Evolutionary conservation across 1,140 invertebrate species (phyloP).

Genomic region (Neodiprion lecontei): DNA sequence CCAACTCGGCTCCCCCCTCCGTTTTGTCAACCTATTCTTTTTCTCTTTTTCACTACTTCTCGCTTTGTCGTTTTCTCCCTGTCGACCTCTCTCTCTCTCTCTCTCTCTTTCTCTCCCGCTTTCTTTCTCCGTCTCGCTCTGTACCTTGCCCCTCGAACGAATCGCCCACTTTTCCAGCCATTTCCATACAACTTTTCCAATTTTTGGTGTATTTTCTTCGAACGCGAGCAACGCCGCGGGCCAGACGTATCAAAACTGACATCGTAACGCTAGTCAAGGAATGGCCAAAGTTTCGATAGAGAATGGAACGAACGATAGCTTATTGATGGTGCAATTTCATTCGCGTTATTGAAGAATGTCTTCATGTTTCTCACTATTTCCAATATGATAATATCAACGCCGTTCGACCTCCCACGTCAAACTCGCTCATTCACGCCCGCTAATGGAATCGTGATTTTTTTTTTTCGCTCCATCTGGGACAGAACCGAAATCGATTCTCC

Average conservation of each 20-base stretch:
- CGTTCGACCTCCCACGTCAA: no score
- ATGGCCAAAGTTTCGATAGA: not conserved
- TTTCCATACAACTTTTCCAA: constrained; percentile 7
- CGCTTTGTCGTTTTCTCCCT: no score
- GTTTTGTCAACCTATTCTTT: not conserved
- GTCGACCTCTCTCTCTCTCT: not conserved
- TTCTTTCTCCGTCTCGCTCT: constrained; percentile 21
- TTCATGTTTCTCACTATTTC: no score
- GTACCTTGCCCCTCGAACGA: constrained; percentile 41
- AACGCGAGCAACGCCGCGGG: constrained; percentile 45
- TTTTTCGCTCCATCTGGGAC: no score
- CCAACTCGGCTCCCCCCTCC: not conserved
- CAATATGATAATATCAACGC: no score
- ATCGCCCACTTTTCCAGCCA: constrained; percentile 30
- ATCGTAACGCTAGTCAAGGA: constrained; percentile 17
- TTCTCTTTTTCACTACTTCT: no score
- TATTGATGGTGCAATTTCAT: no score
- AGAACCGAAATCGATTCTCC: no score
- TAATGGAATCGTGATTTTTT: no score
- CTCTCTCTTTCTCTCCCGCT: constrained; percentile 19
- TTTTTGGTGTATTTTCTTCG: constrained; percentile 25
- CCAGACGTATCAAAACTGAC: not conserved
- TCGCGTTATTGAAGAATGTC: no score
- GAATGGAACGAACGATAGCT: not conserved
- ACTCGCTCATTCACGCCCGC: no score